Evolutionary conservation across 2,888 invertebrate genomes (phyloP), one percentile per base, ranked within the genome.

Genomic region (Cephus sareptanus): DNA sequence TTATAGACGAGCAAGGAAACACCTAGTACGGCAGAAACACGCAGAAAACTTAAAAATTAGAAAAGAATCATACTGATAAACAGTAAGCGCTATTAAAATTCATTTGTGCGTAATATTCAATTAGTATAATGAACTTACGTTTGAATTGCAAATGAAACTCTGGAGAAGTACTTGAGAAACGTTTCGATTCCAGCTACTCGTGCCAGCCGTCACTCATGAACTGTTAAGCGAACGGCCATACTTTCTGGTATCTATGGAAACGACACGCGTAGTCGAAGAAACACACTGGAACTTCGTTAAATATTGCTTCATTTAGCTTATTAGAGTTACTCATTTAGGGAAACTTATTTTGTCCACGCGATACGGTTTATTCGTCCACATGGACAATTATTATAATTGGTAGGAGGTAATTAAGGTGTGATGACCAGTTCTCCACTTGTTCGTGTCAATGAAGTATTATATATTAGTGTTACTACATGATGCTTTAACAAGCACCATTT

Each of bases 181-280:
- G 31, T 71, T 34, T 33, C 31, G 34, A 73, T 79, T 77, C 35
- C 79, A 83, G 81, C 82, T 84, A 85, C 79, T 81, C 83, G 82
- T 83, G 77, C 81, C 87, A 85, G 85, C 86, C 85, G 85, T 88
- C 86, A 86, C 82, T 87, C 76, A 81, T 81, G 81, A 87, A 89
- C 89, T 88, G 83, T 84, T 83, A 83, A 83, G 81, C 84, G 78
- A 81, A 82, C 87, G 81, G 85, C 87, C 88, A 88, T 87, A 84
- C 85, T 84, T 83, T 80, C 77, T 77, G 74, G 86, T 90, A 81
- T 79, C 85, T 87, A 89, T 90, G 88, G 82, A 84, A 79, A 90
- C 89, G 71, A 81, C 69, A 80, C 77, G 31, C 56, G 23, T 56
- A 56, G 56, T 56, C 56, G 56, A 56, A 56, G 56, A 56, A 56